Conservation (phyloP, 1,140 invertebrate species). For the Dolichoris vasculosae region DNA sequence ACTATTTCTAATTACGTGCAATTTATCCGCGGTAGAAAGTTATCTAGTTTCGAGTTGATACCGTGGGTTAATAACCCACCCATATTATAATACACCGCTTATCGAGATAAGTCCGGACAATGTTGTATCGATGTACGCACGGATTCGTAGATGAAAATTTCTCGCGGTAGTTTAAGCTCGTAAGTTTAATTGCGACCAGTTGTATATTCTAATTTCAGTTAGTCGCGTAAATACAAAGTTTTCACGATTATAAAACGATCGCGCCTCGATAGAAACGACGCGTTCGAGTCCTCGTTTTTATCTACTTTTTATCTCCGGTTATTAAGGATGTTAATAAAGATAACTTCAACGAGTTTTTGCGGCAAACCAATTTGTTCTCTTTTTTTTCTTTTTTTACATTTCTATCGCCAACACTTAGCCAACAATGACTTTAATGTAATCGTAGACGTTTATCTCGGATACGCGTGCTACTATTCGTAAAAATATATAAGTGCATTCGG, state of each 20-base stretch:
- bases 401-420: not conserved
- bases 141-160: not conserved
- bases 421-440: not conserved
- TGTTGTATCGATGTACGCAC: not conserved
- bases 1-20: not conserved
- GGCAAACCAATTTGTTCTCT: not conserved
- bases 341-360: not conserved
- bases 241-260: not conserved
- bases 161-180: not conserved
- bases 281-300: not conserved
- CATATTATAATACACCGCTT: not conserved
- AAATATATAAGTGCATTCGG: not conserved
- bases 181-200: not conserved
- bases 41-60: not conserved
- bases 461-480: not conserved
- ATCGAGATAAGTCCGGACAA: not conserved
- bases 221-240: not conserved
- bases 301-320: not conserved
- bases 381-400: not conserved
- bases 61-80: not conserved
- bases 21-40: not conserved
- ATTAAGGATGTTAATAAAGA: not conserved
- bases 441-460: not conserved
- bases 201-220: not conserved
- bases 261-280: not conserved